Conservation (phyloP, 2,113 vertebrate genomes). For the Pelecanus crispus region DNA sequence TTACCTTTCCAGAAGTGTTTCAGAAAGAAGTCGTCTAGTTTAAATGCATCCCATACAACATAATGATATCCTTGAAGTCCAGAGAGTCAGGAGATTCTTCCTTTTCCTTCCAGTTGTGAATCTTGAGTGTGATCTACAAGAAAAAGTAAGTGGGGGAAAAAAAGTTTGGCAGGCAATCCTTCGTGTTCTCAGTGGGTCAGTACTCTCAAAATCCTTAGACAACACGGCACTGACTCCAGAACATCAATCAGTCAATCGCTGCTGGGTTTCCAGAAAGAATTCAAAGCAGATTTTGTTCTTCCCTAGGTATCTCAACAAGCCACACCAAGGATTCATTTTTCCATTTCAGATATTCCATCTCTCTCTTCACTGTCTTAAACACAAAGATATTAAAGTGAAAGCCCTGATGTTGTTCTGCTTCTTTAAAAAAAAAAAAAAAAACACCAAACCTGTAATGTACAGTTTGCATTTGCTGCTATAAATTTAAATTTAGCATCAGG, state of each 20-base stretch:
- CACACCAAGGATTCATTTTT: background rate
- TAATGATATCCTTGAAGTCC: background rate
- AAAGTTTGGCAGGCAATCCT: background rate
- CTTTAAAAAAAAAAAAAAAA: background rate
- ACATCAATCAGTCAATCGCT: background rate
- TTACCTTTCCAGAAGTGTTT: background rate
- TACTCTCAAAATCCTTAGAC: background rate
- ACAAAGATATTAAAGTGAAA: background rate
- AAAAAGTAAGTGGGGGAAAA: background rate
- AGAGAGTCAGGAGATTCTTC: background rate
- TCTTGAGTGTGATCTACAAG: background rate
- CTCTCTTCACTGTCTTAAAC: background rate
- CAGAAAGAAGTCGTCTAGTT: background rate
- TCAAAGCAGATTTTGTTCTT: background rate
- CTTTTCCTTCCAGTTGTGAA: background rate
- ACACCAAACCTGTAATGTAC: fast-evolving
- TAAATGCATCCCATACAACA: constrained; percentile 17
- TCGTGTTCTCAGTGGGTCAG: background rate
- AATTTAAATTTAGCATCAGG: background rate
- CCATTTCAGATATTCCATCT: background rate
- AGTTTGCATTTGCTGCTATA: background rate
- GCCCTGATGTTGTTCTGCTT: background rate
- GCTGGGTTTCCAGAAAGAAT: background rate
- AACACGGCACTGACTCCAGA: background rate
- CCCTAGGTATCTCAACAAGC: background rate